A percentile compares a stretch with the other conserved stretches of the same genome.
phyloP scores from a whole-genome alignment of 2,888 invertebrate genomes.

The Notodromas monacha region DNA sequence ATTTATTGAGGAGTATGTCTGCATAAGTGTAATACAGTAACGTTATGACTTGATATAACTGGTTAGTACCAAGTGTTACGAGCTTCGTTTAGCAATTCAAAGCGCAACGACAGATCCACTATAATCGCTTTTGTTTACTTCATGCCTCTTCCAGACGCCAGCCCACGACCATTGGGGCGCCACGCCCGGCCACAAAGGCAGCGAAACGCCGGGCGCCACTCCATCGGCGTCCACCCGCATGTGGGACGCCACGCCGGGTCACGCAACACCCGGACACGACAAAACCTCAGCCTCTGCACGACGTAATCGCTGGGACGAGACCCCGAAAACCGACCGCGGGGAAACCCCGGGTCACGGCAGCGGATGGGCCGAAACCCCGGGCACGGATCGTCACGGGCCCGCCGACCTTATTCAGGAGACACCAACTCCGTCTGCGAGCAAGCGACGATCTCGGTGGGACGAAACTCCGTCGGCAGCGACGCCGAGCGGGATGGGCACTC shows the following conservation, averaged over 20 bases:
- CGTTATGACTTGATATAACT: too few species aligned
- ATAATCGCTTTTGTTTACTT: too few species aligned
- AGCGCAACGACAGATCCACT: too few species aligned
- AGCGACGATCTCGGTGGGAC: conserved; percentile 89
- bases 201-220: conserved; percentile 55
- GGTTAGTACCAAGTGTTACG: too few species aligned
- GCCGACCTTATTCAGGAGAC: conserved; percentile 48
- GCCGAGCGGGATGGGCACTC: conserved; percentile 19
- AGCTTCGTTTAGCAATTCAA: too few species aligned
- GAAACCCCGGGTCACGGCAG: conserved; percentile 84
- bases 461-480: conserved; percentile 37
- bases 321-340: conserved; percentile 80
- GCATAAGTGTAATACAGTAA: too few species aligned
- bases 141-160: conserved; percentile 24
- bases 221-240: conserved; percentile 56
- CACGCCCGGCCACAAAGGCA: conserved; percentile 49
- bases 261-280: conserved; percentile 42
- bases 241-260: conserved; percentile 91
- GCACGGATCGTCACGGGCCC: conserved; percentile 42
- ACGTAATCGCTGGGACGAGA: conserved; percentile 96
- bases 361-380: conserved; percentile 97
- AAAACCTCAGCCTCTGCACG: conserved; percentile 32
- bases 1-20: too few species aligned
- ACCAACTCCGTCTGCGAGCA: conserved; percentile 73
- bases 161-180: conserved; percentile 67